These are phyloP conservation scores for Diprion similis DNA, from an alignment of 1,140 invertebrate genomes.

Conservation along the genomic window DNA sequence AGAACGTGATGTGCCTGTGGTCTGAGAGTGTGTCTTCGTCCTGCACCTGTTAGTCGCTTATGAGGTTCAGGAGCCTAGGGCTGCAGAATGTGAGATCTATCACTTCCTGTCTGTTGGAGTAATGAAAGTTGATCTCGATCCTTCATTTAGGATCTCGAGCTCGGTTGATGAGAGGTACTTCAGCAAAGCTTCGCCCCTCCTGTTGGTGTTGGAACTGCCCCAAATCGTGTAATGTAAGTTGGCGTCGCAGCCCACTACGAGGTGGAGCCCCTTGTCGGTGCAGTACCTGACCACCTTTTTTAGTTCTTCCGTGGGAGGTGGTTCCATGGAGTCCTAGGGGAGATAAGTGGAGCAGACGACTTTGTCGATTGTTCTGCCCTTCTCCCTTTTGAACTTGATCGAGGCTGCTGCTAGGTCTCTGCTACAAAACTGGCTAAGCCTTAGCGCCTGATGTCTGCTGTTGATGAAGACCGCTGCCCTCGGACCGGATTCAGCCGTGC, in stretches of 20 bases:
- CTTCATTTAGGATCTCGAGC: slow-evolving; percentile 27
- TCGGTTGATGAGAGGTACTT: slow-evolving; percentile 29
- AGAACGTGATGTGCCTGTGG: slow-evolving; percentile 16
- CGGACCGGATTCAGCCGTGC: background rate
- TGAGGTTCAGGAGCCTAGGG: background rate
- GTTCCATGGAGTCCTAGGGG: slow-evolving; percentile 18
- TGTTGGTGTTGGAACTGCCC: slow-evolving; percentile 34
- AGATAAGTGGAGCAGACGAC: slow-evolving; percentile 15
- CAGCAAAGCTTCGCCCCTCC: slow-evolving; percentile 28
- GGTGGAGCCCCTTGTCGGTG: slow-evolving; percentile 7
- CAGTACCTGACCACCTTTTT: slow-evolving; percentile 10
- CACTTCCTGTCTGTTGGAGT: background rate
- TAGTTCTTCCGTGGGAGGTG: slow-evolving; percentile 14
- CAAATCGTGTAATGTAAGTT: slow-evolving; percentile 34
- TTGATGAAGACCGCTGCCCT: slow-evolving; percentile 10
- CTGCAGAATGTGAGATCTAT: background rate
- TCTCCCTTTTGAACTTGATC: background rate
- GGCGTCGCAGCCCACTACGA: slow-evolving; percentile 36
- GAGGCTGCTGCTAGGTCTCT: background rate
- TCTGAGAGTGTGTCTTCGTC: slow-evolving; percentile 23
- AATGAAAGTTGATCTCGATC: slow-evolving; percentile 11
- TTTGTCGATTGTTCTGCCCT: background rate
- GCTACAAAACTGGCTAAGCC: background rate
- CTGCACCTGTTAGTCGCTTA: background rate
- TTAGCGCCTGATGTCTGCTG: background rate